phyloP scores from a whole-genome alignment of 2,888 invertebrate species.

The Gryllus longicercus region DNA sequence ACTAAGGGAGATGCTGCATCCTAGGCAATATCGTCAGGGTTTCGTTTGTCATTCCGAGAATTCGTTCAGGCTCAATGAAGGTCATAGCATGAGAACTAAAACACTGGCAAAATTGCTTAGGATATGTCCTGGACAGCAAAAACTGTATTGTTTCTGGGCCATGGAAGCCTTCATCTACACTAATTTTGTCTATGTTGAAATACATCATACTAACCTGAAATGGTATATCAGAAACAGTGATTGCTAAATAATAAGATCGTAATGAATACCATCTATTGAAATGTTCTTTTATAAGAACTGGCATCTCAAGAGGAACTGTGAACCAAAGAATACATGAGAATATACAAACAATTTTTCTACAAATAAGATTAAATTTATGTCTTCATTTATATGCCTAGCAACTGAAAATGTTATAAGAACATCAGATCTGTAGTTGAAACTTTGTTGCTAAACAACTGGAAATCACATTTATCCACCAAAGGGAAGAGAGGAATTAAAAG shows the following conservation, averaged over 20 bases:
- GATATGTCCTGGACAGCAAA: too few relatives aligned
- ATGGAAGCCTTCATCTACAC: neutral
- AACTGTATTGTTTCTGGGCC: too few relatives aligned
- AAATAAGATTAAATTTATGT: too few relatives aligned
- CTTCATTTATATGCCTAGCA: too few relatives aligned
- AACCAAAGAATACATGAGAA: constrained; percentile 26
- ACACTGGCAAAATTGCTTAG: too few relatives aligned
- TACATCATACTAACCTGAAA: constrained; percentile 71
- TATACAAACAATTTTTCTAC: too few relatives aligned
- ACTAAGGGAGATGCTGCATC: too few relatives aligned
- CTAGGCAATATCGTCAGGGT: too few relatives aligned
- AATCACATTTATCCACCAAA: neutral
- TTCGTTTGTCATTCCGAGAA: too few relatives aligned
- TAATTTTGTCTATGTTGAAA: neutral
- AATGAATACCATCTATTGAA: constrained; percentile 97
- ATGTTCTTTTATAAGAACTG: constrained; percentile 89
- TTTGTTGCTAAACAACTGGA: neutral
- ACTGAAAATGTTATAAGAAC: too few relatives aligned
- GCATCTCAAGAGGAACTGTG: constrained; percentile 92
- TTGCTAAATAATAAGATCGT: constrained; percentile 90
- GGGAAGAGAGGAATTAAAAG: neutral
- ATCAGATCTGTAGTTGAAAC: neutral
- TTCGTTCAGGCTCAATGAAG: too few relatives aligned
- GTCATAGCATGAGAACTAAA: too few relatives aligned
- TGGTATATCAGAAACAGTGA: constrained; percentile 94